Evolutionary conservation across 2,888 invertebrate genomes (phyloP), one percentile per base, ranked within the genome.

Genomic region (Cryptosula pallasiana): DNA sequence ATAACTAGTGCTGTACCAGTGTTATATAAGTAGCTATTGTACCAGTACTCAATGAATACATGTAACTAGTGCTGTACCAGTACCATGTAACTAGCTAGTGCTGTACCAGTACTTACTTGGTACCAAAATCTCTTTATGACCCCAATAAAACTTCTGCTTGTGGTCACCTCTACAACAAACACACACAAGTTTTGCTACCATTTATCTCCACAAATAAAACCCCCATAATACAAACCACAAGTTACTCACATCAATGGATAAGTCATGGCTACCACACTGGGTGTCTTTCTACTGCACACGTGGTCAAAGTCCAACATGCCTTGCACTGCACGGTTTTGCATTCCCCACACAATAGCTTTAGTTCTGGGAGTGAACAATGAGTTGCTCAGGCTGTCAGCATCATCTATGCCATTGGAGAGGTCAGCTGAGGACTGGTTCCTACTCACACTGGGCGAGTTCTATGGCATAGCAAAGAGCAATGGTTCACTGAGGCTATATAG

Each of bases 101-200:
- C n/a, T n/a, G n/a, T n/a, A n/a, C n/a, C 20, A 20, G 32, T 63
- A 69, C 72, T 63, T 73, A 86, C 85, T 85, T 76, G 90, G 92
- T 80, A 95, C 90, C 34, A 95, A 89, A 69, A 96, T 91, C 84
- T 98, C 98, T 83, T 97, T 95, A 86, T 99, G 98, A 0, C 99
- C 99, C 91, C 97, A 99, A 85, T 99, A 99, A 87, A 94, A 99
- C 86, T 99, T 99, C 86, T 97, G 97, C 83, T 96, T 97, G 86
- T 99, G 98, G 85, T 99, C 97, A 0, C 96, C 96, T 32, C 87
- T 87, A 20, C 92, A 78, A 76, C 45, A 45, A 13, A 45, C 20
- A 20, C 45, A 45, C 9, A 45, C 9, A 45, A 45, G 5, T 45
- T 45, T 45, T 45, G 20, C 45, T 45, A 45, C 45, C 45, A 20